Base-by-base conservation (phyloP, 2,113 vertebrate genomes). In the Paramormyrops kingsleyae region DNA sequence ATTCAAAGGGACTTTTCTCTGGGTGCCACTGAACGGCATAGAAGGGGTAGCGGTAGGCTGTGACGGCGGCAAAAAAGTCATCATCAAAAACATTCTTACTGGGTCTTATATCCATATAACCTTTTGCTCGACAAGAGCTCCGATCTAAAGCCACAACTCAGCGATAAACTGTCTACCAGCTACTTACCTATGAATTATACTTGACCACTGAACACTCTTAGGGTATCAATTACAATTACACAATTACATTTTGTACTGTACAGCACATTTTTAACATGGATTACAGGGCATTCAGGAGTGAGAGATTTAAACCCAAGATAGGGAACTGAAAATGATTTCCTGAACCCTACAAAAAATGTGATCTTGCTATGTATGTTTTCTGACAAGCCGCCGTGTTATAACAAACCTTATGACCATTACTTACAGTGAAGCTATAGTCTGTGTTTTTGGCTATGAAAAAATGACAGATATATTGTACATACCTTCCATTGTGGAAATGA, bases 1-100 rank as follows among this genome's bases (percentile, higher is more conserved):
- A 99, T 94, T 99, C 99, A 90, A 96, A 99, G 13, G 94, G 93
- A 86, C 93, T 95, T 94, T 99, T 99, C 95, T 99, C 98, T 62
- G 98, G 98, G 93, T 99, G 98, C 98, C 98, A 99, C 88, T 99
- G 98, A 5, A 99, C 94, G 0, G 95, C 97, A 88, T 99, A 99
- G 74, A 99, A 90, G 0, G 98, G 98, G 80, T 99, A 99, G 10
- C 92, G 91, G 86, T 94, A 91, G 0, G 97, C 98, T 99, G 90
- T 17, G 93, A 15, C 91, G 13, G 74, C 13, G 13, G 15, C 10
- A 80, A 42, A 42, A 35, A 15, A 80, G 27, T 42, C 15, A 19
- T 19, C 74, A 21, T 42, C 74, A 93, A 91, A 91, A 46, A 47
- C 46, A 27, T 50, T 39, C 31, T 42, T 77, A 31, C 70, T 17